Evolutionary conservation across 2,113 vertebrate species (phyloP).

Genomic region (Nymphicus hollandicus): DNA sequence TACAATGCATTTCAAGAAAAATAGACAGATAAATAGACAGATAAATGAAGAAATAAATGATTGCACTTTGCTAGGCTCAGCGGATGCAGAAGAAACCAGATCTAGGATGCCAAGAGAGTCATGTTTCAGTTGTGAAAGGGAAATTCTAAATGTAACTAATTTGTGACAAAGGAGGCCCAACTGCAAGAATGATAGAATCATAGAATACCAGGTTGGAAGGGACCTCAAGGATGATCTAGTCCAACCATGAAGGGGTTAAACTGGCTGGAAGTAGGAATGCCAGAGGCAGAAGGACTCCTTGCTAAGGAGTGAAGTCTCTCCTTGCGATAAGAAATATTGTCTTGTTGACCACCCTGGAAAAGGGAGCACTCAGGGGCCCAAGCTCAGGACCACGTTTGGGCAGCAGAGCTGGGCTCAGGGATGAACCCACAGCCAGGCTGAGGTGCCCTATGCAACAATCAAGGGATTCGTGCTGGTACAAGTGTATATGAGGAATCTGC

Average conservation of each 20-base stretch:
- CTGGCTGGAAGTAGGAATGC: background rate
- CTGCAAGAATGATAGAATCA: background rate
- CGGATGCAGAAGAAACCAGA: background rate
- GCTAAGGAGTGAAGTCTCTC: background rate
- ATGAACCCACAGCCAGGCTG: fast-evolving
- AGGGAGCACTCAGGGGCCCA: background rate
- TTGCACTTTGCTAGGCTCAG: background rate
- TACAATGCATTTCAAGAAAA: background rate
- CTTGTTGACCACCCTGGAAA: background rate
- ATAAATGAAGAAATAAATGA: background rate
- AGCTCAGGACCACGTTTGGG: background rate
- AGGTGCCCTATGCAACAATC: fast-evolving
- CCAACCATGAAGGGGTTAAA: background rate
- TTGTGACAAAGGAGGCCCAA: background rate
- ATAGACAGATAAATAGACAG: background rate
- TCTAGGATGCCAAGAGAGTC: background rate
- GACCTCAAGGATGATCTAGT: background rate
- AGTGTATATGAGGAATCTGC: background rate
- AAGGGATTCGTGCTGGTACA: background rate
- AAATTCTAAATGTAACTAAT: background rate
- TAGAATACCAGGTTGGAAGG: background rate
- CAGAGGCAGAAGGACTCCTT: background rate
- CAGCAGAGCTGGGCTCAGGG: background rate
- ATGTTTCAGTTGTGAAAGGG: background rate
- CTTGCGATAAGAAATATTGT: background rate